These are phyloP conservation scores for Drosophila persimilis DNA, from an alignment of 1,140 invertebrate genomes.

Conservation along the genomic window DNA sequence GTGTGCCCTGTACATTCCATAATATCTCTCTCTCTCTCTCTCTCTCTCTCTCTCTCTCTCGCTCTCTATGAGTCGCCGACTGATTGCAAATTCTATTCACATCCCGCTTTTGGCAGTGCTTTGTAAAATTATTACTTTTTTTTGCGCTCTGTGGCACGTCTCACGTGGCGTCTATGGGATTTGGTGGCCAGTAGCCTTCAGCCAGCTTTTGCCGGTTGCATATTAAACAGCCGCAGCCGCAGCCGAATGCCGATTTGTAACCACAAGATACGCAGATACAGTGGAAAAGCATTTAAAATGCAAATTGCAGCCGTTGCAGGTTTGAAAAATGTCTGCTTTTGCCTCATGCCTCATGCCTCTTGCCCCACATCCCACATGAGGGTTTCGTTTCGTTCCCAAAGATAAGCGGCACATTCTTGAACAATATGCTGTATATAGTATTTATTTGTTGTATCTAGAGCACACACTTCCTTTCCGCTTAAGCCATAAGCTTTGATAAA, in stretches of 20 bases:
- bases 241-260: conserved; percentile 18
- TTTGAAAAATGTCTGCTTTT: conserved; percentile 52
- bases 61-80: conserved; percentile 11
- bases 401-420: conserved; percentile 28
- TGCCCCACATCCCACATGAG: conserved; percentile 15
- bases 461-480: conserved; percentile 48
- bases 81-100: conserved; percentile 60
- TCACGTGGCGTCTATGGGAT: conserved; percentile 59
- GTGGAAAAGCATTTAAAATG: conserved; percentile 49
- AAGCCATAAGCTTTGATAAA: conserved; percentile 35
- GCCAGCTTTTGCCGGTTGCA: conserved; percentile 60
- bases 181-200: conserved; percentile 76
- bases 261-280: conserved; percentile 22
- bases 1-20: conserved; percentile 21
- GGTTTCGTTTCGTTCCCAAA: background rate
- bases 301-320: conserved; percentile 65
- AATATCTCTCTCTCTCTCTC: conserved; percentile 13
- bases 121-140: conserved; percentile 50
- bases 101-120: conserved; percentile 49
- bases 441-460: conserved; percentile 8
- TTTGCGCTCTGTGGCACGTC: conserved; percentile 13
- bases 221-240: conserved; percentile 54
- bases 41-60: conserved; percentile 7
- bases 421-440: background rate
- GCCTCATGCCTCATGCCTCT: conserved; percentile 6